Percentiles rank a stretch among this genome's conserved stretches.
These are phyloP conservation scores for Aleiodes testaceus DNA, from an alignment of 2,888 invertebrate genomes.

Conservation along the genomic window DNA sequence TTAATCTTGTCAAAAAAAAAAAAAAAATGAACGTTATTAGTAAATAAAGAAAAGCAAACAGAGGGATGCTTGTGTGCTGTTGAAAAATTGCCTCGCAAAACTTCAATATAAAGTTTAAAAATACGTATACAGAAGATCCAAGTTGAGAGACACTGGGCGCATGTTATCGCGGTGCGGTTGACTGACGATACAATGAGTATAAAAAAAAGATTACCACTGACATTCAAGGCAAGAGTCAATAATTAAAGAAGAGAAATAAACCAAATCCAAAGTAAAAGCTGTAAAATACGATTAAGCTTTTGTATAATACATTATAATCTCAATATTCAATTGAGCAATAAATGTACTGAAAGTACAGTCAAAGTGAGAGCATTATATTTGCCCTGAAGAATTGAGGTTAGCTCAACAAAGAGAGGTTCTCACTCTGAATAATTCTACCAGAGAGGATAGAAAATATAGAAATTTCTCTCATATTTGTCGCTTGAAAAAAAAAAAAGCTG, in stretches of 20 bases:
- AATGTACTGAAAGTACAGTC: slow-evolving; percentile 16
- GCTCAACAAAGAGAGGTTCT: slow-evolving; percentile 33
- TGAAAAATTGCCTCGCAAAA: background rate
- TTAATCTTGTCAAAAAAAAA: background rate
- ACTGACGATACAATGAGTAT: slow-evolving; percentile 21
- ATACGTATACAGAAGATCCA: background rate
- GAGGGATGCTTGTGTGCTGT: background rate
- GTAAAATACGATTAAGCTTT: slow-evolving; percentile 4
- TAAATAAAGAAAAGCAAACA: background rate
- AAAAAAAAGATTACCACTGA: slow-evolving; percentile 13
- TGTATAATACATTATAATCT: background rate
- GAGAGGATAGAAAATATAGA: background rate
- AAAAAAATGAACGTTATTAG: slow-evolving; percentile 2
- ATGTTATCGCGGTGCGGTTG: slow-evolving; percentile 17
- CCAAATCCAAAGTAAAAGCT: slow-evolving; percentile 4
- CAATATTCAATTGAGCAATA: slow-evolving; percentile 23
- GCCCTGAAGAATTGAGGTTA: slow-evolving; percentile 33
- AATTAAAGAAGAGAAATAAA: slow-evolving; percentile 1
- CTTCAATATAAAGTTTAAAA: no score
- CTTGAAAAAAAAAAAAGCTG: no score
- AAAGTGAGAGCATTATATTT: background rate
- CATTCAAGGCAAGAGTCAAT: slow-evolving; percentile 19
- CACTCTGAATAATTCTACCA: background rate
- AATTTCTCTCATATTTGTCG: slow-evolving; percentile 7
- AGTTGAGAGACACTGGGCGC: slow-evolving; percentile 20